Base-by-base conservation (phyloP, 2,888 invertebrate species). In the Tetrapedia diversipes region DNA sequence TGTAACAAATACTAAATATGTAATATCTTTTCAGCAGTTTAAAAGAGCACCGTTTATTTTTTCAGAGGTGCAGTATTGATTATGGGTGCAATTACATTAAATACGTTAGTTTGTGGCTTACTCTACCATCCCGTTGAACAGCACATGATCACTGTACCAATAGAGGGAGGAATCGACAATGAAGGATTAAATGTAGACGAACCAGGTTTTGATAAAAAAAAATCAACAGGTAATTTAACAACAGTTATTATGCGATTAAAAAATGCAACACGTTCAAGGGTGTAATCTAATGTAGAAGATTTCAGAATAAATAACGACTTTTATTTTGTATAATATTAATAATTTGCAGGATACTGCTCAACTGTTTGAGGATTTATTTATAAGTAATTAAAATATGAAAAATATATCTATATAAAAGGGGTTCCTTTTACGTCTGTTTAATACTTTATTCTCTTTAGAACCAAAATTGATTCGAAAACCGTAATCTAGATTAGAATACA, bases 81-180 rank as follows among this genome's bases (percentile, higher is more conserved):
- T 37, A 94, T 97, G 92, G 97, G 97, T 29, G 97, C 95, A 6
- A 93, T 97, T 19, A 96, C 96, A 84, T 91, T 97, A 47, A 96
- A 97, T 89, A 96, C 96, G 0, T 95, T 96, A 93, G 95, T 96
- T 8, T 96, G 96, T 0, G 97, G 96, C 0, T 89, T 97, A 4
- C 94, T 97, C 60, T 97, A 97, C 90, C 96, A 97, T 84, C 97
- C 97, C 0, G 97, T 97, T 0, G 95, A 96, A 79, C 94, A 95
- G 79, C 97, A 97, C 88, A 94, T 97, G 95, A 95, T 95, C 80
- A 93, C 94, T 56, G 91, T 69, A 86, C 92, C 82, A 85, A 91
- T 87, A 27, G 92, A 72, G 89, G 93, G 41, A 89, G 92, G 79
- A 75, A 92, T 89, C n/a, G 89, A 90, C 57, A 90, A 90, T 73